Conservation (phyloP, 2,797 vertebrate genomes). For the Adelosebastes latens region DNA sequence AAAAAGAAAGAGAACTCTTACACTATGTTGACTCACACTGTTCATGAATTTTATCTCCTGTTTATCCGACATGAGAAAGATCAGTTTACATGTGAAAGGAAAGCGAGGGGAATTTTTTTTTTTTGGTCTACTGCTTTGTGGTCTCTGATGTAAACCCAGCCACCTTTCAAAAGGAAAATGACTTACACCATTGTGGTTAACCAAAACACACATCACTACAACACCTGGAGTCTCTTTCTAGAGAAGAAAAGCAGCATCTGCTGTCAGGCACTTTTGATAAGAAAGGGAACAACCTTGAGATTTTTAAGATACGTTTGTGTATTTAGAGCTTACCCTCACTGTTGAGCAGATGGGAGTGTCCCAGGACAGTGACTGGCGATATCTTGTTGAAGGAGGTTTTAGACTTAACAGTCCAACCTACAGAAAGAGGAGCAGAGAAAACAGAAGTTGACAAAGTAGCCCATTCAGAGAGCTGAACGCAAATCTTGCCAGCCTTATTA, state of each 20-base stretch:
- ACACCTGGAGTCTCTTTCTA: not conserved
- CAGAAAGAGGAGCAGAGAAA: not conserved
- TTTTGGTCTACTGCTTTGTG: not conserved
- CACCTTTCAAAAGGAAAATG: not conserved
- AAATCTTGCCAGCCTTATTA: not conserved
- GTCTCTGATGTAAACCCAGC: not conserved
- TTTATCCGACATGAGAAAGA: not conserved
- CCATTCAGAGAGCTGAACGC: not conserved
- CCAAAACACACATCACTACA: conserved; percentile 18
- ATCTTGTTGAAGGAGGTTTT: conserved; percentile 91
- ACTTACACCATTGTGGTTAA: conserved; percentile 1
- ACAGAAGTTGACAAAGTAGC: not conserved
- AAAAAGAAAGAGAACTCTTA: not conserved
- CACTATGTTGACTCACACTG: not conserved
- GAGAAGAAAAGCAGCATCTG: not conserved
- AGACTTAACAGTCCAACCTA: conserved; percentile 93
- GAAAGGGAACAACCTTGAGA: not conserved
- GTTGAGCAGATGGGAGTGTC: conserved; percentile 86
- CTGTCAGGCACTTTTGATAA: not conserved
- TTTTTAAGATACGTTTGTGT: not conserved
- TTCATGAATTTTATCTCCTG: not conserved
- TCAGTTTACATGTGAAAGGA: not conserved
- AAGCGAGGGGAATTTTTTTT: not conserved
- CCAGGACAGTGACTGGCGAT: conserved; percentile 86
- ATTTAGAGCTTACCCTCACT: conserved; percentile 81